Percentiles rank a stretch among this genome's conserved stretches.
Evolutionary conservation across 2,797 vertebrate species (phyloP).

Genomic region (Pseudotriccus pelzelni): DNA sequence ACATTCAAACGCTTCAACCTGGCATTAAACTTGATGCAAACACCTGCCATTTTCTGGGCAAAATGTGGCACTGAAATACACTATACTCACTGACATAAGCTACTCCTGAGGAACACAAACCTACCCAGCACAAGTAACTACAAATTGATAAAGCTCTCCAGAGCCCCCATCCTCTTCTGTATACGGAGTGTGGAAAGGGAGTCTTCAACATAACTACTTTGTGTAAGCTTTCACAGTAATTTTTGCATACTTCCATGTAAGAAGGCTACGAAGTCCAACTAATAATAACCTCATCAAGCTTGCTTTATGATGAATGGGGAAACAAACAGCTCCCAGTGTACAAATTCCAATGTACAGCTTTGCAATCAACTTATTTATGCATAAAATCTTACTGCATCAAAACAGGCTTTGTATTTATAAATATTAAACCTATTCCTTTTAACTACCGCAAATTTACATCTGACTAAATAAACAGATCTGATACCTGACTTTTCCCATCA

Average conservation of each 20-base stretch:
- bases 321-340: not conserved
- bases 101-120: not conserved
- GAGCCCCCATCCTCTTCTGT: not conserved
- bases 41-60: not conserved
- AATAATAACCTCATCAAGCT: not conserved
- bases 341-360: not conserved
- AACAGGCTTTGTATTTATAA: not conserved
- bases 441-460: not conserved
- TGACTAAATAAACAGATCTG: not conserved
- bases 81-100: not conserved
- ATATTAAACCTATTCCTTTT: not conserved
- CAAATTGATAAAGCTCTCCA: not conserved
- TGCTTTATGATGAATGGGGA: not conserved
- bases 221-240: not conserved
- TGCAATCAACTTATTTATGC: not conserved
- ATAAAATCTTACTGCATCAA: not conserved
- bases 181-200: fast-evolving
- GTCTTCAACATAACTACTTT: not conserved
- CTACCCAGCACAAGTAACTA: not conserved
- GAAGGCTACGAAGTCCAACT: not conserved
- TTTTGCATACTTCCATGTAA: not conserved
- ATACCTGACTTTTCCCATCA: not conserved
- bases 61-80: not conserved
- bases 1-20: conserved; percentile 27
- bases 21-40: not conserved